Conservation (phyloP, 2,888 invertebrate species). For the Idaea straminata region DNA sequence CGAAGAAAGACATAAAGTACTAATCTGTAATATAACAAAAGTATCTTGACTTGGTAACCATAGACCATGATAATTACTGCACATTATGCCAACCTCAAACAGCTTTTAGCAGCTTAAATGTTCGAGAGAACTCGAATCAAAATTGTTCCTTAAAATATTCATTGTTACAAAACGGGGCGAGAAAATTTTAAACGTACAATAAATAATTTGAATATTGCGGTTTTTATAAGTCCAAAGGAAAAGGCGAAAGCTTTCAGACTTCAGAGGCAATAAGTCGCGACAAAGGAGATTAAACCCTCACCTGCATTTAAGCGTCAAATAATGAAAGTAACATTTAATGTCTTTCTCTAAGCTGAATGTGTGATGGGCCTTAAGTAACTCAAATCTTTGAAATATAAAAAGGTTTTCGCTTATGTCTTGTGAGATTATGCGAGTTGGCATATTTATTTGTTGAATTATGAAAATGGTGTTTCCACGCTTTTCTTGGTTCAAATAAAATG, state of each 20-base stretch:
- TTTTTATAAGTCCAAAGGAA: conserved; percentile 59
- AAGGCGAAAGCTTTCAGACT: conserved; percentile 66
- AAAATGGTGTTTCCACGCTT: not conserved
- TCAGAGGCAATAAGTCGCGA: conserved; percentile 64
- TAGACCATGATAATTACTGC: not conserved
- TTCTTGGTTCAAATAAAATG: not conserved
- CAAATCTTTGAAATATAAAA: conserved; percentile 11
- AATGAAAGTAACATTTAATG: conserved; percentile 29
- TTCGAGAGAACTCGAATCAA: conserved; percentile 36
- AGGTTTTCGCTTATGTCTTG: conserved; percentile 1
- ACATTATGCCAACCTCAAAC: conserved; percentile 6
- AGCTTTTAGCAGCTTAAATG: conserved; percentile 21
- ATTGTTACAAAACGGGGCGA: conserved; percentile 42
- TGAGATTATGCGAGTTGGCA: conserved; percentile 26
- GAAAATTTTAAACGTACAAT: conserved; percentile 62
- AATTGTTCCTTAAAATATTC: conserved; percentile 40
- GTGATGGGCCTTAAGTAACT: conserved; percentile 21
- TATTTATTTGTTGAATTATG: conserved; percentile 16
- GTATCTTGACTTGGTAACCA: not conserved
- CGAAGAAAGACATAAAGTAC: not conserved
- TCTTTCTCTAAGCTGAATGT: conserved; percentile 18
- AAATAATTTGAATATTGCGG: conserved; percentile 66
- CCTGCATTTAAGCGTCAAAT: conserved; percentile 54
- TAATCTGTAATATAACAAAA: not conserved
- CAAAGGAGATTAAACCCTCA: conserved; percentile 67